Conservation (phyloP, 2,797 vertebrate genomes). For the Eulemur mongoz region DNA sequence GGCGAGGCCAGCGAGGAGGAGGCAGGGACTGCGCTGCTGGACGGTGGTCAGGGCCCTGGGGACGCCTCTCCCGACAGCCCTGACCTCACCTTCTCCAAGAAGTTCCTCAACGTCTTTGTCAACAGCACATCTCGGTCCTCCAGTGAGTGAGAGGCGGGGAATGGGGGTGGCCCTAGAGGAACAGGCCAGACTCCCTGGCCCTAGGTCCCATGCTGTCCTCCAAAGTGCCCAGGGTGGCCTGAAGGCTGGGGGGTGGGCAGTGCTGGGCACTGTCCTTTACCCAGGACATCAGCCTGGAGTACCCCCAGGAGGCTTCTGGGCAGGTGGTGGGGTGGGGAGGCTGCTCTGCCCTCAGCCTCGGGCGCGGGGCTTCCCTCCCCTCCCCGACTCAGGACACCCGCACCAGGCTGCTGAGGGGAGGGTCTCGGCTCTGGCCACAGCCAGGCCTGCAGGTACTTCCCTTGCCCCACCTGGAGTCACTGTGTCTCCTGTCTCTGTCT, state of each 20-base stretch:
- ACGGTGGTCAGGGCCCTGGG: constrained; percentile 86
- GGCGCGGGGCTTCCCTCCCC: background rate
- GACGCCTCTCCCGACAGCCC: constrained; percentile 95
- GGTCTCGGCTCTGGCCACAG: background rate
- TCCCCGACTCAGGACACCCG: background rate
- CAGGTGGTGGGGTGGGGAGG: fast-evolving
- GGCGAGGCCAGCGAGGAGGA: constrained; percentile 91
- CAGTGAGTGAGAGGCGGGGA: constrained; percentile 88
- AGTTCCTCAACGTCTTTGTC: constrained; percentile 99
- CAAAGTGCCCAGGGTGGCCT: no score
- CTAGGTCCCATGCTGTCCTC: background rate
- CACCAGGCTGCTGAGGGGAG: no score
- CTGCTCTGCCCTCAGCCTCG: background rate
- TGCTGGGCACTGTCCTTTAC: background rate
- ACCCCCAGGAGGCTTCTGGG: fast-evolving
- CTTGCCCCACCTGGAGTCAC: background rate
- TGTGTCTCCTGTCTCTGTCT: background rate
- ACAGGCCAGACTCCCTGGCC: background rate
- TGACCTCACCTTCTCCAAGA: constrained; percentile 98
- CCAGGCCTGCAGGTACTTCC: fast-evolving
- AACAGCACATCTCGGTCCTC: constrained; percentile 98
- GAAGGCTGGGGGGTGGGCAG: background rate
- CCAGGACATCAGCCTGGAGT: background rate
- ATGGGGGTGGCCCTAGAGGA: background rate
- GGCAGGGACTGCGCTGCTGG: constrained; percentile 80